Evolutionary conservation across 2,888 invertebrate genomes (phyloP).

Genomic region (Leptinotarsa peninsularis): DNA sequence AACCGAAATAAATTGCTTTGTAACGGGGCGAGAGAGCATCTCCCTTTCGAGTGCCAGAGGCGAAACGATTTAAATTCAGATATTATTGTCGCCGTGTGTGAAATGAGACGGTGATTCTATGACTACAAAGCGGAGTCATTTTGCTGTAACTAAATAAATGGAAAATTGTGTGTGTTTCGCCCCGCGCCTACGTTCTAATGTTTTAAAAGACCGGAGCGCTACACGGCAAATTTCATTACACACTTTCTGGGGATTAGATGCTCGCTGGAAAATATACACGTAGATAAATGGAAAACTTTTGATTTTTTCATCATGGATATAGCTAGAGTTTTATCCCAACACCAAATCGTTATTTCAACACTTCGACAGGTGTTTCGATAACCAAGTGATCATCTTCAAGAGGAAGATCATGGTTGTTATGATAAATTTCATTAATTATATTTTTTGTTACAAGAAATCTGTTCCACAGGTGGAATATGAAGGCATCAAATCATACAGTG

Average conservation of each 20-base stretch:
- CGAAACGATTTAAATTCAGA: slow-evolving; percentile 64
- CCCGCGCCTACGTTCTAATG: slow-evolving; percentile 40
- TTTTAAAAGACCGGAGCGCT: slow-evolving; percentile 42
- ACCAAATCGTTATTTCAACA: too few species aligned
- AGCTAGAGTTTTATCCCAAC: too few species aligned
- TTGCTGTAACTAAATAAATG: slow-evolving; percentile 62
- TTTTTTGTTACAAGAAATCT: too few species aligned
- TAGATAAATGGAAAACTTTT: slow-evolving; percentile 7
- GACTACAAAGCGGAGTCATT: slow-evolving; percentile 62
- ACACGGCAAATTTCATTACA: slow-evolving; percentile 41
- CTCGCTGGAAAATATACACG: slow-evolving; percentile 4
- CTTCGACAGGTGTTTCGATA: too few species aligned
- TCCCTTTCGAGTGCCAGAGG: slow-evolving; percentile 51
- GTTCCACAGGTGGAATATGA: too few species aligned
- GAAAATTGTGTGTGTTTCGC: slow-evolving; percentile 52
- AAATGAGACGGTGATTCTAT: slow-evolving; percentile 63
- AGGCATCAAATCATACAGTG: too few species aligned
- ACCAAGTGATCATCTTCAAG: too few species aligned
- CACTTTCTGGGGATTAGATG: slow-evolving; percentile 30
- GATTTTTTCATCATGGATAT: slow-evolving; percentile 7
- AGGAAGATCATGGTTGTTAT: too few species aligned
- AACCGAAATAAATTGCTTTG: slow-evolving; percentile 43
- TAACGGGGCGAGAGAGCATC: slow-evolving; percentile 23
- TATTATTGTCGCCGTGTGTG: slow-evolving; percentile 64
- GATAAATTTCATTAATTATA: too few species aligned